Evolutionary conservation across 2,888 invertebrate species (phyloP), one percentile per base, ranked within the genome.

Genomic region (Cybosia mesomella): DNA sequence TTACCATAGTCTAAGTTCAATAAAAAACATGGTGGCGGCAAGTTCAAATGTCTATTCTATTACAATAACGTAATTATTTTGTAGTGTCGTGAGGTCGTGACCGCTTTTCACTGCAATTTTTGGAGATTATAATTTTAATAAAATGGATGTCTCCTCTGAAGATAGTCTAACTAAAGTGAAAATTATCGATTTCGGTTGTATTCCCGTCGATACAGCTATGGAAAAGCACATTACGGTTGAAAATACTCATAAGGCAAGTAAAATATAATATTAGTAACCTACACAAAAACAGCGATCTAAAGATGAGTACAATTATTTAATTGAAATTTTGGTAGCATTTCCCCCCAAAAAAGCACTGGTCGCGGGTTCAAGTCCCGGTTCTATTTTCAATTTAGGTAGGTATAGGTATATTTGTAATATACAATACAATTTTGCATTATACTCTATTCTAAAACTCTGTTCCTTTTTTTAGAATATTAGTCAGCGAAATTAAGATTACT

Each of bases 151-250:
- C 10, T 58, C 58, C 70, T 88, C 88, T 39, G 83, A 86, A 22
- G 89, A 89, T 68, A 89, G 84, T 73, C 63, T 86, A 63, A 82
- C 87, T 15, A 83, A 86, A 68, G 77, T 83, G 10, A 89, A 84
- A 85, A 58, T 83, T n/a, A 82, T 94, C n/a, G 85, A 93, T 80
- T 95, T 95, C 72, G 92, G 92, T 32, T 81, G 74, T 72, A 81
- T 93, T 63, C 89, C 93, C 21, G 88, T 94, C 11, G 93, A 93
- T 73, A 87, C 87, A 0, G 64, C 83, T 34, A 76, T 81, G 15
- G 89, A 93, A 81, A 92, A 90, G 83, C 75, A 58, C 62, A 73
- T 92, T 70, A 76, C 73, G 22, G 73, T 95, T 55, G 85, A 87
- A 82, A 94, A 94, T 78, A 80, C 74, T 60, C 72, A 84, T 13